phyloP scores from a whole-genome alignment of 2,888 invertebrate genomes.

The Embidobia sp. region DNA sequence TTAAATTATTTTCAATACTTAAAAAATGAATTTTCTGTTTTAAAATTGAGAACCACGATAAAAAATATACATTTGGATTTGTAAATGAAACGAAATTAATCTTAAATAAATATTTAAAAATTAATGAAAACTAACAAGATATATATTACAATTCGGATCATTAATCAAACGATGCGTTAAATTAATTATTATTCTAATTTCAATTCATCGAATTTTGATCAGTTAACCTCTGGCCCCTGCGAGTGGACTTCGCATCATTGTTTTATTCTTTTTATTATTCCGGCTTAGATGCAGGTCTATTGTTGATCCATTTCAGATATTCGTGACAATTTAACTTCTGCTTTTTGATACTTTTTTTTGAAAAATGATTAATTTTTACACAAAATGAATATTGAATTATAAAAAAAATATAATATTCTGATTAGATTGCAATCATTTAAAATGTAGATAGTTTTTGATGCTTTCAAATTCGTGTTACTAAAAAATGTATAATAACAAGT shows the following conservation, averaged over 20 bases:
- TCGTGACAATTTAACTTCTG: too few relatives aligned
- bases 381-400: too few relatives aligned
- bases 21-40: too few relatives aligned
- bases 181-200: constrained; percentile 52
- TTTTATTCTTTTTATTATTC: constrained; percentile 33
- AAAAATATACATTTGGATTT: neutral
- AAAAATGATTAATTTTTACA: too few relatives aligned
- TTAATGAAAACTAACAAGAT: neutral
- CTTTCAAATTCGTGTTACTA: too few relatives aligned
- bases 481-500: too few relatives aligned
- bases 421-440: too few relatives aligned
- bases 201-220: constrained; percentile 43
- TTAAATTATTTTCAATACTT: too few relatives aligned
- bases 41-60: too few relatives aligned
- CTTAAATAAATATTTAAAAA: neutral
- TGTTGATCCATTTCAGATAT: constrained; percentile 46
- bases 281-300: constrained; percentile 46
- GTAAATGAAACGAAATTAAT: neutral
- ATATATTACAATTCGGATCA: neutral
- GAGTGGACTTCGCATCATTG: constrained; percentile 39
- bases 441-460: too few relatives aligned
- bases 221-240: constrained; percentile 30
- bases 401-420: too few relatives aligned
- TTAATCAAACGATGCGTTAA: constrained; percentile 22
- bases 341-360: too few relatives aligned